Evolutionary conservation across 2,113 vertebrate genomes (phyloP).

Genomic region (Atractosteus spatula): DNA sequence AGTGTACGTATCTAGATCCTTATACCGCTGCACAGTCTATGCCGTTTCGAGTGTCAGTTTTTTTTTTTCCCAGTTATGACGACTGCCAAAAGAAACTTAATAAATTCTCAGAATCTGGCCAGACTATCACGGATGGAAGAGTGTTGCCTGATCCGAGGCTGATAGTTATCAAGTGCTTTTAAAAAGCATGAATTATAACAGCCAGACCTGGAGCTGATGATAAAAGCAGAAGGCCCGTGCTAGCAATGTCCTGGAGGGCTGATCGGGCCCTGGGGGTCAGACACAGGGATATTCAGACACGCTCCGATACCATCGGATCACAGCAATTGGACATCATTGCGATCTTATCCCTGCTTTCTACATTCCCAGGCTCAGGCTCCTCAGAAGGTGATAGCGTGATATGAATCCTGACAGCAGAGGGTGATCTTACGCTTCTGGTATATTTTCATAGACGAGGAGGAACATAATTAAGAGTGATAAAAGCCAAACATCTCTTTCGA

Average conservation of each 20-base stretch:
- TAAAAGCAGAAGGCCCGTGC: slow-evolving; percentile 18
- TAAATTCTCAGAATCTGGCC: slow-evolving; percentile 18
- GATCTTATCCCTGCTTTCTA: slow-evolving; percentile 57
- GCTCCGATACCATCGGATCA: slow-evolving; percentile 48
- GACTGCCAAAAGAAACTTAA: slow-evolving; percentile 26
- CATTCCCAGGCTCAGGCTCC: slow-evolving; percentile 19
- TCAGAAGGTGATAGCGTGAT: slow-evolving; percentile 14
- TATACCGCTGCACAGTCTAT: slow-evolving; percentile 30
- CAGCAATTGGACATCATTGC: slow-evolving; percentile 53
- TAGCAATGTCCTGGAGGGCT: slow-evolving; percentile 1
- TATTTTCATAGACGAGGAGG: not conserved
- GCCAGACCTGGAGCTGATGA: slow-evolving; percentile 46
- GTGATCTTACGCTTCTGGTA: slow-evolving; percentile 37
- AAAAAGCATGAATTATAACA: slow-evolving; percentile 41
- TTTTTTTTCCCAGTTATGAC: slow-evolving; percentile 2
- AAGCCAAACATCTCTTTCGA: too few relatives aligned
- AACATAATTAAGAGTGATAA: too few relatives aligned
- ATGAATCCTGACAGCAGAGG: slow-evolving; percentile 42
- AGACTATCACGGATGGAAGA: not conserved
- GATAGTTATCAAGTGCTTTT: slow-evolving; percentile 43
- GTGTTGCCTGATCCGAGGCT: slow-evolving; percentile 3
- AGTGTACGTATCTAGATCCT: slow-evolving; percentile 19
- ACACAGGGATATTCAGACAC: slow-evolving; percentile 35
- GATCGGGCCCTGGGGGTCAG: slow-evolving; percentile 4
- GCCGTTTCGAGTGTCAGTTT: slow-evolving; percentile 39